These are phyloP conservation scores for Heliangelus exortis DNA, from an alignment of 2,797 vertebrate genomes.

Conservation along the genomic window DNA sequence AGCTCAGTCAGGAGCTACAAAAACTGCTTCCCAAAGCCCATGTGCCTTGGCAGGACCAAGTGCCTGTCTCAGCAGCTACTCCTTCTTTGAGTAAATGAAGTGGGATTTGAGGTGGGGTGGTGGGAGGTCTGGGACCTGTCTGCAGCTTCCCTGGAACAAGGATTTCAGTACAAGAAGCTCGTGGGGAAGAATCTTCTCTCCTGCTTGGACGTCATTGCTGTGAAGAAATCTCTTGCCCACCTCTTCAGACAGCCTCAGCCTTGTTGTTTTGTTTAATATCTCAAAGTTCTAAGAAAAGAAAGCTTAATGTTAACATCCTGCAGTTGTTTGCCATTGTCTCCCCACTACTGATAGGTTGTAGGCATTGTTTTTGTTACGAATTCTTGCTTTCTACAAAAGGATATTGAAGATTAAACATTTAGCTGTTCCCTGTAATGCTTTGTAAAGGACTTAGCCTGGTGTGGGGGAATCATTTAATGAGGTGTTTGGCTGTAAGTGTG, in stretches of 20 bases:
- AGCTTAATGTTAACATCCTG: background rate
- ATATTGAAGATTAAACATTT: background rate
- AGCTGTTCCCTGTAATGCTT: background rate
- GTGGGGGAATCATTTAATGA: rapidly evolving
- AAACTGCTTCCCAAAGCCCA: background rate
- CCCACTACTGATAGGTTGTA: background rate
- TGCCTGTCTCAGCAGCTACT: background rate
- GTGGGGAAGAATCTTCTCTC: background rate
- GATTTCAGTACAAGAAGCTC: background rate
- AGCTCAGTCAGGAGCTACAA: background rate
- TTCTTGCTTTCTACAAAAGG: background rate
- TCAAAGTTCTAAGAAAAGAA: background rate
- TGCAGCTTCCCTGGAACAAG: background rate
- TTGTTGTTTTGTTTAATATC: background rate
- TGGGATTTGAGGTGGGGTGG: background rate
- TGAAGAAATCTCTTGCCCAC: background rate
- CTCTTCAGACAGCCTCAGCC: background rate
- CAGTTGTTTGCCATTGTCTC: background rate
- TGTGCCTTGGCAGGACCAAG: too few species aligned
- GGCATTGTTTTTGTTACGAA: background rate
- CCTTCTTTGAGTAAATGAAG: background rate
- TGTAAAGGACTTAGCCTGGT: background rate
- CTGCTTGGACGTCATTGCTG: background rate
- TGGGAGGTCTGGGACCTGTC: background rate
- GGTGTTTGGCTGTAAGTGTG: background rate